Evolutionary conservation across 2,888 invertebrate species (phyloP), one percentile per base, ranked within the genome.

Genomic region (Lepas anatifera): DNA sequence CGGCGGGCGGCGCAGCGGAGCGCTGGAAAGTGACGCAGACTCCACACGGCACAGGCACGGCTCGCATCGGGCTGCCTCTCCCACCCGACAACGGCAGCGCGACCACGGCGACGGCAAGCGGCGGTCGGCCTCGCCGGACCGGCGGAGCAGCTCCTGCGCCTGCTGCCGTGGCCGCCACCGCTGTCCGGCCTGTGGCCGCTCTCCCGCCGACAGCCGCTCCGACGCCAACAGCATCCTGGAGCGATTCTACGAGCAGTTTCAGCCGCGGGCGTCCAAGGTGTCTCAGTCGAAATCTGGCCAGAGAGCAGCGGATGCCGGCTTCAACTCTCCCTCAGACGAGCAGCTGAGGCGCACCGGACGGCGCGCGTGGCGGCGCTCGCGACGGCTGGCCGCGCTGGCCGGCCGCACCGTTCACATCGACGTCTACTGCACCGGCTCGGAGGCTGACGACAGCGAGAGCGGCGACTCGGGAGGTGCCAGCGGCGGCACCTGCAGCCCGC

Each of bases 351-450:
- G 52, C 22, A 16, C 1, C 16, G 3, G 52, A 3, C 27, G 29
- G 11, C 2, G 52, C 1, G n/a, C 27, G 52, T 10, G 13, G 52
- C 52, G 52, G 3, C 52, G 41, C 3, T 16, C 41, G 16, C 41
- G 41, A n/a, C 13, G 11, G 13, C 52, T 13, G 29, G 29, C 16
- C 11, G 13, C 11, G 0, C 4, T 16, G 22, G 27, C 3, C 52
- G 52, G 52, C 27, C 71, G 73, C 48, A 73, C 73, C 52, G 72
- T 73, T 35, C 73, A 73, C 71, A 73, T 72, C 68, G 72, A 72
- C 52, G 73, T 72, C 46, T 72, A 72, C 70, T 73, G 73, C 68
- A 72, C 71, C 69, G 68, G 67, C 46, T 71, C 71, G 1, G 46
- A 63, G 22, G 72, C 71, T 27, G 48, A 70, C 27, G 69, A 52